Base-by-base conservation (phyloP, 2,888 invertebrate genomes). In the Chymomyza fuscimana region DNA sequence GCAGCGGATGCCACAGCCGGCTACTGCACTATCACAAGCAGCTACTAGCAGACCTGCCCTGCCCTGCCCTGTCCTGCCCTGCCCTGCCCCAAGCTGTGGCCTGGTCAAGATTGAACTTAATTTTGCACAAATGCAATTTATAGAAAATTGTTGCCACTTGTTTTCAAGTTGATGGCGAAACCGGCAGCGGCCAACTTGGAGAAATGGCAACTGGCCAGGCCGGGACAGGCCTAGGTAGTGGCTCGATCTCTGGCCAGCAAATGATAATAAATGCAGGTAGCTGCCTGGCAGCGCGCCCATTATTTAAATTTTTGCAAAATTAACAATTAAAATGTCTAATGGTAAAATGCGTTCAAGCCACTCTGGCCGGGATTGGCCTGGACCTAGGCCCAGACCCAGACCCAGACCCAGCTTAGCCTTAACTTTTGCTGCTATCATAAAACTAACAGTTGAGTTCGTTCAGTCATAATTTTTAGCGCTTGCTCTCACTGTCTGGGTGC, bases 101-200 rank as follows among this genome's bases (percentile, higher is more conserved):
- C 52, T 72, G 73, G 78, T 74, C 76, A 81, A 87, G 85, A 88
- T 87, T 85, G 89, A 86, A 88, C 83, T 88, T 88, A 86, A 89
- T 89, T 87, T 87, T 83, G 84, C 86, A 78, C 82, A 81, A 88
- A 87, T 86, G 87, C 88, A 87, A 88, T 89, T 89, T 84, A 87
- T 87, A 87, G 87, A 86, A 87, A 88, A 87, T 87, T 84, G 86
- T 88, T 86, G 89, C 87, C 88, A 88, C 88, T 88, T 88, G 88
- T 87, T 87, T 54, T 88, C 87, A 80, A 86, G 81, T 79, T 84
- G 82, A 77, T 83, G 82, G 76, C 77, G 7, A 54, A 54, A 54
- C 52, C 52, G 19, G 19, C 52, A 54, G 36, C 67, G 72, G 56
- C 67, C 58, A 25, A 32, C 16, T 63, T 29, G 63, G 46, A 61